Percentiles rank a stretch among this genome's conserved stretches.
Evolutionary conservation across 2,888 invertebrate species (phyloP).

Genomic region (Heliconius hortense): DNA sequence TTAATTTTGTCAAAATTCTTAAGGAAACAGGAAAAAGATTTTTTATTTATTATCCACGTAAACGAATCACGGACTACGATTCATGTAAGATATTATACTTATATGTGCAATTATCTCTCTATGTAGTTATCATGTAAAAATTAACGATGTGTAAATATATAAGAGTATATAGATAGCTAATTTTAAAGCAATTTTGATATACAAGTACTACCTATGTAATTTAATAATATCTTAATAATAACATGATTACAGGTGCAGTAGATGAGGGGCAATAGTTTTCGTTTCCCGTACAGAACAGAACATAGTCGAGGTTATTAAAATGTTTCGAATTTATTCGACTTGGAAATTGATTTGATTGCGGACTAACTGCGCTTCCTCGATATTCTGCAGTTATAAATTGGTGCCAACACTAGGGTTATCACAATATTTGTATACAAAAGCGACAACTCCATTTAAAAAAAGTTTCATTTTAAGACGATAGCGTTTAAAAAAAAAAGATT

Average conservation of each 20-base stretch:
- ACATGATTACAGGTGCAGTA: neutral
- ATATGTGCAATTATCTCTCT: neutral
- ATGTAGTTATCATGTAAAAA: slow-evolving; percentile 3
- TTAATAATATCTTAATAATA: slow-evolving; percentile 11
- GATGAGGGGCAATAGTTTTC: slow-evolving; percentile 11
- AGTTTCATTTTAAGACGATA: neutral
- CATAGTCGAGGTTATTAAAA: slow-evolving; percentile 29
- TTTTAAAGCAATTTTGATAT: neutral
- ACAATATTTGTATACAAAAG: neutral
- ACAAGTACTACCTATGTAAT: neutral
- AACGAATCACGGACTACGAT: too few species aligned
- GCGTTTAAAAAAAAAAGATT: too few species aligned
- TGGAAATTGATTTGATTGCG: slow-evolving; percentile 42
- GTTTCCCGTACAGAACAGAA: slow-evolving; percentile 13
- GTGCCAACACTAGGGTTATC: slow-evolving; percentile 33
- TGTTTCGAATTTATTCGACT: slow-evolving; percentile 33
- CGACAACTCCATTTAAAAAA: neutral
- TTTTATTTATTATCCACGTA: too few species aligned
- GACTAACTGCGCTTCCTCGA: slow-evolving; percentile 43
- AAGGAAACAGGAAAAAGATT: neutral
- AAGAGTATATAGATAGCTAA: neutral
- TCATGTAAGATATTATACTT: too few species aligned
- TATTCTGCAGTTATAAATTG: slow-evolving; percentile 39
- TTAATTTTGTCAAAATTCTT: neutral
- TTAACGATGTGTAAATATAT: slow-evolving; percentile 17